Conservation (phyloP, 1,140 invertebrate species). For the Polypedilum pembai region DNA sequence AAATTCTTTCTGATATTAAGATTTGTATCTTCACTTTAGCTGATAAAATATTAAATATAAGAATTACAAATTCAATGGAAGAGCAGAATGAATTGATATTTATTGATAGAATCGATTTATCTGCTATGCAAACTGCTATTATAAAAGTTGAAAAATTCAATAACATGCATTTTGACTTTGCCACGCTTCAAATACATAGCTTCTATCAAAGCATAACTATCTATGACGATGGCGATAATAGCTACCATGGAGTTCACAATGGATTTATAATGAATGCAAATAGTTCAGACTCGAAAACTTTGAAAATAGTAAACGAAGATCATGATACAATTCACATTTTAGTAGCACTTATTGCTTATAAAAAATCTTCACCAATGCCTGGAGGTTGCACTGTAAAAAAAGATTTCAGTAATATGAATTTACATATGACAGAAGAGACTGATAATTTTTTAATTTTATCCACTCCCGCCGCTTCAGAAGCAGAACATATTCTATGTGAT, state of each 20-base stretch:
- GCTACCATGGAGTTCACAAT: neutral
- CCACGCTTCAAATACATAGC: too few species aligned
- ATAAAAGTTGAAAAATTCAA: too few species aligned
- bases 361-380: neutral
- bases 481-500: neutral
- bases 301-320: neutral
- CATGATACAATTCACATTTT: neutral
- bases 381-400: neutral
- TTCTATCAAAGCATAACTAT: too few species aligned
- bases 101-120: too few species aligned
- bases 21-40: too few species aligned
- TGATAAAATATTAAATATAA: too few species aligned
- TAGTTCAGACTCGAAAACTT: neutral
- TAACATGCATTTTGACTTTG: too few species aligned
- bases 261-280: neutral
- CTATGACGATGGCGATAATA: too few species aligned
- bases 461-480: neutral
- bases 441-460: neutral
- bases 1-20: too few species aligned
- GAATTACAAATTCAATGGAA: too few species aligned
- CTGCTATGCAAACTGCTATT: too few species aligned
- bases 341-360: neutral
- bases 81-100: too few species aligned
- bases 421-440: neutral
- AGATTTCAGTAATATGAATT: neutral